These are phyloP conservation scores for Trilocha varians DNA, from an alignment of 2,888 invertebrate genomes.

Conservation along the genomic window DNA sequence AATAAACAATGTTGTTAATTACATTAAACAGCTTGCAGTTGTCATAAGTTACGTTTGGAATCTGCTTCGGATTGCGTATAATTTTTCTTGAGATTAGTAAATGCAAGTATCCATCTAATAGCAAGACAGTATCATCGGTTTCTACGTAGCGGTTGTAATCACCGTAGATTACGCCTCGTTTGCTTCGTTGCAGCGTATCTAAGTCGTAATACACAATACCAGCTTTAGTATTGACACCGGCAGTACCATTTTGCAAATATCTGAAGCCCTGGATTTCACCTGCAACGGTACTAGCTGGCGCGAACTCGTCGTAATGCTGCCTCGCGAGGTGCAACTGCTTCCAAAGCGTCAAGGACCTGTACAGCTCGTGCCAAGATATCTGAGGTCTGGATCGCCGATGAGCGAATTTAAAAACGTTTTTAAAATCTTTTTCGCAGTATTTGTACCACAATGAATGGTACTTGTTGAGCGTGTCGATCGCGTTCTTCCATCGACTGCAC, in stretches of 20 bases:
- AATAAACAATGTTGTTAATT: constrained; percentile 26
- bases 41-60: constrained; percentile 22
- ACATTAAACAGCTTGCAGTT: constrained; percentile 36
- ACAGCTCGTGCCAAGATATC: constrained; percentile 38
- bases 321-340: constrained; percentile 25
- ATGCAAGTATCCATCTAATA: constrained; percentile 26
- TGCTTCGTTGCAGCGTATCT: constrained; percentile 24
- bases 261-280: constrained; percentile 39
- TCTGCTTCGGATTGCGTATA: constrained; percentile 9
- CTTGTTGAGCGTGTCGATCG: constrained; percentile 33
- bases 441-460: constrained; percentile 35
- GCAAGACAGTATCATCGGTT: constrained; percentile 27
- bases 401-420: constrained; percentile 23
- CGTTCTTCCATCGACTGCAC: constrained; percentile 36
- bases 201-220: constrained; percentile 40
- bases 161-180: constrained; percentile 25
- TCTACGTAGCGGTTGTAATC: constrained; percentile 38
- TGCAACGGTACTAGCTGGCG: constrained; percentile 25
- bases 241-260: constrained; percentile 29
- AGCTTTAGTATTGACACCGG: constrained; percentile 38
- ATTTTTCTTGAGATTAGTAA: constrained; percentile 32
- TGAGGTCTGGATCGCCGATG: constrained; percentile 25
- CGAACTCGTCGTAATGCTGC: constrained; percentile 42
- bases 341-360: constrained; percentile 47
- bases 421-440: constrained; percentile 35